A percentile compares a stretch with the other conserved stretches of the same genome.
These are phyloP conservation scores for Tapirus terrestris DNA, from an alignment of 2,113 vertebrate genomes.

Conservation along the genomic window DNA sequence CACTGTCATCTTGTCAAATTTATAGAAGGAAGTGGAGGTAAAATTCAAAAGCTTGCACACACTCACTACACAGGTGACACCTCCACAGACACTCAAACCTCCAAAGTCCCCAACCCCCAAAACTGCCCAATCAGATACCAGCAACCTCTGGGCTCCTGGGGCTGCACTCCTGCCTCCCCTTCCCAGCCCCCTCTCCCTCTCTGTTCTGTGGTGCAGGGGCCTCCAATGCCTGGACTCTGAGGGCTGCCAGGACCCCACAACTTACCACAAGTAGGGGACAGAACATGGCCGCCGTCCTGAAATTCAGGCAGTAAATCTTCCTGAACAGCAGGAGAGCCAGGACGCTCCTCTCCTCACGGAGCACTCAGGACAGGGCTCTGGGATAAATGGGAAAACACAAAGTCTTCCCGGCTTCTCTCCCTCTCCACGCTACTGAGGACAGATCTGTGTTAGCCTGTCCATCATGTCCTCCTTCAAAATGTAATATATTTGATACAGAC, in stretches of 20 bases:
- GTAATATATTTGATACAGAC: background rate
- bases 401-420: background rate
- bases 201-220: background rate
- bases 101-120: background rate
- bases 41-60: too few relatives aligned
- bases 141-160: background rate
- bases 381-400: background rate
- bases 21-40: background rate
- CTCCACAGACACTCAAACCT: background rate
- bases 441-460: accelerated
- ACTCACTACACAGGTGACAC: background rate
- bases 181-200: background rate
- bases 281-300: background rate
- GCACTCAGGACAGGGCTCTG: background rate
- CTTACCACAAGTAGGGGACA: constrained; percentile 17
- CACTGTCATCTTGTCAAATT: background rate
- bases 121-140: background rate
- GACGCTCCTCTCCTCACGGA: accelerated
- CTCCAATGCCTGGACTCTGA: background rate
- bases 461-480: background rate
- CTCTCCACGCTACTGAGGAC: background rate
- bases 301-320: background rate
- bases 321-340: background rate
- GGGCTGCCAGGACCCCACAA: background rate
- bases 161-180: accelerated